phyloP scores from a whole-genome alignment of 64 coral and sea anemone genomes.

The Stichodactyla mertensii region DNA sequence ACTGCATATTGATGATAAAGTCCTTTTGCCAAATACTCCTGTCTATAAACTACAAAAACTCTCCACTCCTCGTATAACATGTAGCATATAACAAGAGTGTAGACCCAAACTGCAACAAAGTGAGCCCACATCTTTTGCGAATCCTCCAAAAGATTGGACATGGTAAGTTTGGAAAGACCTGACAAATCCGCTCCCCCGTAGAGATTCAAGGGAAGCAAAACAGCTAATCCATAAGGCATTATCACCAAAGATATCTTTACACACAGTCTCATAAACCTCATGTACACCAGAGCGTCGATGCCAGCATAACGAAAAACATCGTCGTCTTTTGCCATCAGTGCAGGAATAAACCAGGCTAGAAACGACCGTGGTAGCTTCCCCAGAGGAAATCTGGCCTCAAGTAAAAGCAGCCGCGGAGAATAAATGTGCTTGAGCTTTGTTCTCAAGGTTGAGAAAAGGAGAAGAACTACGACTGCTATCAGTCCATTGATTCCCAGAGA shows the following conservation, averaged over 20 bases:
- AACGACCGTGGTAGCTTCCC: conserved; percentile 66
- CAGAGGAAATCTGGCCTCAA: conserved; percentile 64
- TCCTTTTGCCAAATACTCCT: conserved; percentile 67
- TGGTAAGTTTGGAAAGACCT: conserved; percentile 56
- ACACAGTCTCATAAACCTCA: conserved; percentile 86
- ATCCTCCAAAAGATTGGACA: conserved; percentile 54
- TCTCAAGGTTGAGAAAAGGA: conserved; percentile 74
- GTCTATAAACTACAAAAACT: conserved; percentile 67
- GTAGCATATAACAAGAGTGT: conserved; percentile 75
- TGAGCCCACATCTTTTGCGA: conserved; percentile 87
- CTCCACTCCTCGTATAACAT: conserved; percentile 85
- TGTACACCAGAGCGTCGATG: conserved; percentile 81
- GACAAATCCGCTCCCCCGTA: conserved; percentile 50
- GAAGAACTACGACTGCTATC: conserved; percentile 52
- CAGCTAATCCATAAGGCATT: conserved; percentile 77
- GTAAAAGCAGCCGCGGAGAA: conserved; percentile 61
- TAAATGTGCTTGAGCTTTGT: conserved; percentile 61
- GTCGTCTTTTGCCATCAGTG: conserved; percentile 73
- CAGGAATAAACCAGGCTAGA: conserved; percentile 84
- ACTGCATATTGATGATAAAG: conserved; percentile 75
- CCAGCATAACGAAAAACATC: conserved; percentile 83
- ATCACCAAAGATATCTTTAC: conserved; percentile 77
- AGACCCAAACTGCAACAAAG: conserved; percentile 73
- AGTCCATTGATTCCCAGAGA: conserved; percentile 68
- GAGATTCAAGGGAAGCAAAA: conserved; percentile 77